Evolutionary conservation across 2,888 invertebrate species (phyloP).

Genomic region (Scelioninae gen. 1): DNA sequence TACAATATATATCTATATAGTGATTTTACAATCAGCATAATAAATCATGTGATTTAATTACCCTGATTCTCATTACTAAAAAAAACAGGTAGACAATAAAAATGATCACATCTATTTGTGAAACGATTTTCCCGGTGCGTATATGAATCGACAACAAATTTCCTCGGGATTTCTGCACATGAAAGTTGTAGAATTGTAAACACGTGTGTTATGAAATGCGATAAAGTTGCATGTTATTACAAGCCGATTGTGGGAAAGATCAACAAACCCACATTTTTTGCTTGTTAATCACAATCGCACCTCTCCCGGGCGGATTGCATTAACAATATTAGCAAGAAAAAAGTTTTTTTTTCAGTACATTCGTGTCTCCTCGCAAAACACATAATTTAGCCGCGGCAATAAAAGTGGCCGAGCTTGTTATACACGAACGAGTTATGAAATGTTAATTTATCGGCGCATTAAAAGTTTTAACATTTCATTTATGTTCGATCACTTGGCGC

Average conservation of each 20-base stretch:
- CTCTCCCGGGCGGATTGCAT: slow-evolving; percentile 1
- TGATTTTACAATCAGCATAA: no score
- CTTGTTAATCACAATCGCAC: slow-evolving; percentile 21
- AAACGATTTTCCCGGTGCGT: slow-evolving; percentile 3
- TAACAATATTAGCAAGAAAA: slow-evolving; percentile 15
- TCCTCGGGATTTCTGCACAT: slow-evolving; percentile 17
- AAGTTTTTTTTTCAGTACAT: neutral
- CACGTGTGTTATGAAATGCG: slow-evolving; percentile 26
- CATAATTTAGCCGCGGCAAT: slow-evolving; percentile 17
- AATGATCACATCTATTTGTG: slow-evolving; percentile 5
- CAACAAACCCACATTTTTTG: slow-evolving; percentile 32
- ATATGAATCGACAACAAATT: slow-evolving; percentile 27
- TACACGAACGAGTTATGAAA: slow-evolving; percentile 28
- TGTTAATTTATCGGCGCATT: slow-evolving; percentile 30
- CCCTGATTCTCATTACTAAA: neutral
- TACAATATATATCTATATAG: neutral
- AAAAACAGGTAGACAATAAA: neutral
- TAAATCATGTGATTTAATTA: neutral
- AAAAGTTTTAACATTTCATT: slow-evolving; percentile 37
- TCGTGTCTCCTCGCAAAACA: slow-evolving; percentile 15
- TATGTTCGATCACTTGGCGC: slow-evolving; percentile 4
- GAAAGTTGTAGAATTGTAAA: slow-evolving; percentile 46
- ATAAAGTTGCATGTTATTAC: slow-evolving; percentile 31
- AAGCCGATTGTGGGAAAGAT: slow-evolving; percentile 39
- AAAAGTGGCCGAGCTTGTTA: slow-evolving; percentile 9